Base-by-base conservation (phyloP, 2,113 vertebrate species). In the Scomber japonicus region DNA sequence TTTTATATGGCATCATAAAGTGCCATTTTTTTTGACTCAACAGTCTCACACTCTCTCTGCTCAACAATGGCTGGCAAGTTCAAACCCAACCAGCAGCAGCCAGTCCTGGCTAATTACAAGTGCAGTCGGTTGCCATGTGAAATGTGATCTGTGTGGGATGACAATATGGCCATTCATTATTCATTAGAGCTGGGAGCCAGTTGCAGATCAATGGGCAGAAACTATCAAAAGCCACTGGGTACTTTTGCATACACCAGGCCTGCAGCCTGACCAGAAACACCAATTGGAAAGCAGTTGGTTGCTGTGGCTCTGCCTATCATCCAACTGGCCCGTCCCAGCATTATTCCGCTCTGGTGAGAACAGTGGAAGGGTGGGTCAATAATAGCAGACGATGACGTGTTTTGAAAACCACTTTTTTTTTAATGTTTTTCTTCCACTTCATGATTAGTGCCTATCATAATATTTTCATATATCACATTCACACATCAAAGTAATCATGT, bases 121-220 rank as follows among this genome's bases (percentile, higher is more conserved):
- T 40, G 65, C 82, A 75, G 87, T 77, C 80, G 45, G 63, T 73
- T 90, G 88, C 91, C 87, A 85, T 86, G 78, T 93, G 94, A 95
- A 95, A 95, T 86, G 72, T 73, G 91, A 94, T 94, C 93, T 80
- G 51, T 89, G 83, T 53, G 50, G 65, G 89, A 92, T 92, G 92
- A 94, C 93, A 95, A 90, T 92, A 90, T 88, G 90, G 59, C 83
- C 92, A 92, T 95, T 95, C 94, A 95, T 95, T 94, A 94, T 95
- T 94, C 92, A 95, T 93, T 66, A 85, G 84, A 60, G 79, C 84
- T 86, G 66, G 87, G 80, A 88, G 76, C 75, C 74, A 81, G 80
- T 86, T 77, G 88, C 78, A 92, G 88, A 95, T 94, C 91, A 91
- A 93, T 92, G 88, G 57, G 65, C 70, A 57, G 69, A 73, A 74